Conservation (phyloP, 2,113 vertebrate genomes). For the Thunnus maccoyii region DNA sequence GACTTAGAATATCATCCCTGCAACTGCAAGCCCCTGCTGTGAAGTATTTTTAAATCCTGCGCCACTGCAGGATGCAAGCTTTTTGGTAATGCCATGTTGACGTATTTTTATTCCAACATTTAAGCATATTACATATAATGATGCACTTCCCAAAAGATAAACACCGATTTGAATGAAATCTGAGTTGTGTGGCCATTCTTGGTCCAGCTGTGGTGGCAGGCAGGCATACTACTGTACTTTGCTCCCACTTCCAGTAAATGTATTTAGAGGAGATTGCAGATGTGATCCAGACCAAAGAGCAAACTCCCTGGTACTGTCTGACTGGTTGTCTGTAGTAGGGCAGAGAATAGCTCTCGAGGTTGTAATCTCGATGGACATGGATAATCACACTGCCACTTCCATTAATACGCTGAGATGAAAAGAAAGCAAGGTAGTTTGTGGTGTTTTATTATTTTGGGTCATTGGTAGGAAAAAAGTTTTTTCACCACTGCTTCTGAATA, state of each 20-base stretch:
- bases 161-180: constrained; percentile 80
- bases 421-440: constrained; percentile 11
- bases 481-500: constrained; percentile 14
- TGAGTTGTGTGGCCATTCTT: constrained; percentile 73
- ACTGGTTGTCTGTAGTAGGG: constrained; percentile 52
- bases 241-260: constrained; percentile 77
- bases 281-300: constrained; percentile 73
- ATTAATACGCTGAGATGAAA: constrained; percentile 27
- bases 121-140: constrained; percentile 80
- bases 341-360: constrained; percentile 50
- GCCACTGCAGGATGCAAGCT: constrained; percentile 36
- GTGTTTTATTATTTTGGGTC: not conserved
- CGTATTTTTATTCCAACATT: constrained; percentile 80
- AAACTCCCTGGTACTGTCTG: constrained; percentile 71
- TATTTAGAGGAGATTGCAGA: constrained; percentile 82
- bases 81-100: constrained; percentile 54
- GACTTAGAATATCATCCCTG: constrained; percentile 59
- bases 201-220: constrained; percentile 75
- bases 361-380: constrained; percentile 38
- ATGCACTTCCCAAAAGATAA: constrained; percentile 80
- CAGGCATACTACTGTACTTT: constrained; percentile 78
- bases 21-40: constrained; percentile 42
- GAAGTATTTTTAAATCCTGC: constrained; percentile 67
- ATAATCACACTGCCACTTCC: constrained; percentile 31
- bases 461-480: not conserved